Evolutionary conservation across 2,888 invertebrate genomes (phyloP).

Genomic region (Microctonus hyperodae): DNA sequence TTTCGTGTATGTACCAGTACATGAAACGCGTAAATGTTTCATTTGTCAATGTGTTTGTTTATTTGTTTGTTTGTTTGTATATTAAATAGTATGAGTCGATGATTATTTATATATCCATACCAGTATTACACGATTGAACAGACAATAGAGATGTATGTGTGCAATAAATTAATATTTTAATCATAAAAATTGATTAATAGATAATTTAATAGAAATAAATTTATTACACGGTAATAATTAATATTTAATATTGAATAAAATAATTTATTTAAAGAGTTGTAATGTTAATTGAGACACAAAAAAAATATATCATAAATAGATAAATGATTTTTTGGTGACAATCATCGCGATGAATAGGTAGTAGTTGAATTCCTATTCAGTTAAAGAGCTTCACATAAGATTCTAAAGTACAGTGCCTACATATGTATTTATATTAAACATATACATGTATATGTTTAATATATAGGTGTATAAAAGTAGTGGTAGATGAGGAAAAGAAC

Average conservation of each 20-base stretch:
- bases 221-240: not conserved
- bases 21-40: conserved; percentile 18
- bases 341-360: too few relatives aligned
- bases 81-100: not conserved
- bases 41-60: not conserved
- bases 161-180: conserved; percentile 14
- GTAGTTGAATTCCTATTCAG: not conserved
- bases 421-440: not conserved
- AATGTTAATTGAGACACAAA: too few relatives aligned
- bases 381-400: not conserved
- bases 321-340: too few relatives aligned
- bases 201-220: not conserved
- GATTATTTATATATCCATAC: not conserved
- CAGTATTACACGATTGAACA: conserved; percentile 18
- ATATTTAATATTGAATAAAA: not conserved
- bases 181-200: not conserved
- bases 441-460: too few relatives aligned
- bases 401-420: not conserved
- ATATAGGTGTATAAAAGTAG: not conserved
- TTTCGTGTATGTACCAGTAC: conserved; percentile 23
- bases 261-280: not conserved
- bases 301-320: too few relatives aligned
- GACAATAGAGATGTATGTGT: conserved; percentile 4
- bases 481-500: not conserved
- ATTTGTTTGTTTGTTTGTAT: not conserved